Evolutionary conservation across 2,113 vertebrate genomes (phyloP).

Genomic region (Rhynchomys soricoides): DNA sequence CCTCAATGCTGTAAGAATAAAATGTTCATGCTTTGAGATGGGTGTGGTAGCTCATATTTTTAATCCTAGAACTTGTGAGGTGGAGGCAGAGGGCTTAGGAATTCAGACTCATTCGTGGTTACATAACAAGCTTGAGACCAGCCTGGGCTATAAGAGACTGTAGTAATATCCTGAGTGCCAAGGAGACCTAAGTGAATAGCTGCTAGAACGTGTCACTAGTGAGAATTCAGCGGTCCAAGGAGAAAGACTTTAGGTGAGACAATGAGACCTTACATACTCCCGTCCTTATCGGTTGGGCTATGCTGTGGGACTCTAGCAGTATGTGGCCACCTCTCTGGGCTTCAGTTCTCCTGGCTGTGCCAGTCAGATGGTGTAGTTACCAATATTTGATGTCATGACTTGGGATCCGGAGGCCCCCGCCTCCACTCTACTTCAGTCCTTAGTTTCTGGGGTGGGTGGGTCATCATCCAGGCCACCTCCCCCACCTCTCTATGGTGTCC

Average conservation of each 20-base stretch:
- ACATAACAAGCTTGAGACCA: not conserved
- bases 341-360: not conserved
- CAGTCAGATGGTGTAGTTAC: not conserved
- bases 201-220: accelerated
- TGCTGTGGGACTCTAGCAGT: not conserved
- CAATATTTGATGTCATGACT: accelerated
- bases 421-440: not conserved
- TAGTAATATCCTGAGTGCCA: accelerated
- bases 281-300: not conserved
- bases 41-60: not conserved
- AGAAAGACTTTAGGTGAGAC: not conserved
- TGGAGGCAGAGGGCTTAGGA: not conserved
- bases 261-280: accelerated
- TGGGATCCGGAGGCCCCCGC: not conserved
- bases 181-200: accelerated
- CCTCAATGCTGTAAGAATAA: not conserved
- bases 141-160: not conserved
- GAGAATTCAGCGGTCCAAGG: accelerated
- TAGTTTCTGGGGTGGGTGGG: not conserved
- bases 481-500: not conserved
- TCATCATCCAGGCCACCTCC: not conserved
- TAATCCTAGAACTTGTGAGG: not conserved
- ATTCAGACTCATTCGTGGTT: not conserved
- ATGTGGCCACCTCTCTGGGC: not conserved
- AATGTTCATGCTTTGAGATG: not conserved